Percentiles rank a stretch among this genome's conserved stretches.
These are phyloP conservation scores for Crocidura indochinensis DNA, from an alignment of 2,797 vertebrate genomes.

Conservation along the genomic window DNA sequence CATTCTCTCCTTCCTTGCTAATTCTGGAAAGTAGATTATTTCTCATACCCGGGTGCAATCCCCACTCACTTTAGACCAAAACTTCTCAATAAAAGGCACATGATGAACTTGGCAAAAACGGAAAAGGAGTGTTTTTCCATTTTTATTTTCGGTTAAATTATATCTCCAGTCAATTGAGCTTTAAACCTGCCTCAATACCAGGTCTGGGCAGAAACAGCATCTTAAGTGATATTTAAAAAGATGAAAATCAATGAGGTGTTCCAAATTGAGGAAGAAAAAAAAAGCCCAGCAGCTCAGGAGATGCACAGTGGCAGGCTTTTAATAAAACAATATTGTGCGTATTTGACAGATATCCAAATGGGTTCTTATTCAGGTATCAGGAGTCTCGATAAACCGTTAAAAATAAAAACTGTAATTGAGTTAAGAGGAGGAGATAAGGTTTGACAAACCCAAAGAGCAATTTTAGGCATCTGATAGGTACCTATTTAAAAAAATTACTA, in stretches of 20 bases:
- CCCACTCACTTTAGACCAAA: constrained; percentile 44
- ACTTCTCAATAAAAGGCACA: constrained; percentile 47
- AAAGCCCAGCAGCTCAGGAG: neutral
- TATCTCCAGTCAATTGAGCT: constrained; percentile 61
- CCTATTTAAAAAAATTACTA: too few relatives aligned
- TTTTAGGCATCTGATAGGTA: neutral
- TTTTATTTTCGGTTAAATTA: constrained; percentile 65
- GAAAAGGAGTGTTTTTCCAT: constrained; percentile 49
- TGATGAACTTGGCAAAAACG: constrained; percentile 59
- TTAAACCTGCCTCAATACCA: neutral
- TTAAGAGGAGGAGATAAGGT: constrained; percentile 32
- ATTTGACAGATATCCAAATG: neutral
- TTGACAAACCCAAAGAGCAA: constrained; percentile 6
- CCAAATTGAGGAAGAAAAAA: constrained; percentile 44
- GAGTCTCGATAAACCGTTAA: constrained; percentile 4
- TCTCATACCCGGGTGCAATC: neutral
- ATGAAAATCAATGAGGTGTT: constrained; percentile 28
- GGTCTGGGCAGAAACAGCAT: constrained; percentile 40
- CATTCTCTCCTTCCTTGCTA: neutral
- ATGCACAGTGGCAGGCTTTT: neutral
- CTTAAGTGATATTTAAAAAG: constrained; percentile 60
- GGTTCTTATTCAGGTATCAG: constrained; percentile 12
- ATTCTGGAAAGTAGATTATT: constrained; percentile 3
- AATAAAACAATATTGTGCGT: constrained; percentile 7
- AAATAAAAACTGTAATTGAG: constrained; percentile 19